Percentiles rank a stretch among this genome's conserved stretches.
Evolutionary conservation across 2,888 invertebrate species (phyloP).

Genomic region (Sepiola atlantica): DNA sequence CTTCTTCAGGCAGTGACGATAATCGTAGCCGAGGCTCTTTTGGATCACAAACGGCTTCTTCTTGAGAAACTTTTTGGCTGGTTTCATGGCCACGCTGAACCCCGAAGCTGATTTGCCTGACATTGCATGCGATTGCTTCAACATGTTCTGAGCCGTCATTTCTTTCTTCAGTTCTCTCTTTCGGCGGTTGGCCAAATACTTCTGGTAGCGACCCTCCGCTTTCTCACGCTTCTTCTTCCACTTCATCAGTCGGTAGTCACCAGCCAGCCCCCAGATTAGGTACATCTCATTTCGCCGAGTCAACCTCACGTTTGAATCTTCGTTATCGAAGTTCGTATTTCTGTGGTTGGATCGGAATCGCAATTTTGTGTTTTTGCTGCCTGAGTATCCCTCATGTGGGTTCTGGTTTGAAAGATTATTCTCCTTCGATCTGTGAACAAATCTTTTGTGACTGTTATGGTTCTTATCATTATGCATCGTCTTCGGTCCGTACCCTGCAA

Average conservation of each 20-base stretch:
- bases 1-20: not conserved
- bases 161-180: constrained; percentile 33
- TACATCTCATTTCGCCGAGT: not conserved
- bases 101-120: not conserved
- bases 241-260: constrained; percentile 24
- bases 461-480: not conserved
- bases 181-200: not conserved
- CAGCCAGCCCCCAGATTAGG: not conserved
- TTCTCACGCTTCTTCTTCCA: constrained; percentile 43
- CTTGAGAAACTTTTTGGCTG: not conserved
- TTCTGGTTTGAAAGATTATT: not conserved
- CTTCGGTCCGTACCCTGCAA: not conserved
- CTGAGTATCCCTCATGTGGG: not conserved
- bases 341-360: no score
- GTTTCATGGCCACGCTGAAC: not conserved
- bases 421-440: not conserved
- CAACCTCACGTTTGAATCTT: not conserved
- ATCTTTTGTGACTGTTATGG: not conserved
- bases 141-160: not conserved
- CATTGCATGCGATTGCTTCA: not conserved
- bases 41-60: constrained; percentile 16
- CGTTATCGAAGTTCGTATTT: not conserved
- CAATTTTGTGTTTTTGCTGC: not conserved
- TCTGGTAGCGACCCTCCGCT: not conserved
- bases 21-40: constrained; percentile 1